A percentile compares a stretch with the other conserved stretches of the same genome.
Evolutionary conservation across 2,113 vertebrate species (phyloP).

Genomic region (Colaptes auratus): DNA sequence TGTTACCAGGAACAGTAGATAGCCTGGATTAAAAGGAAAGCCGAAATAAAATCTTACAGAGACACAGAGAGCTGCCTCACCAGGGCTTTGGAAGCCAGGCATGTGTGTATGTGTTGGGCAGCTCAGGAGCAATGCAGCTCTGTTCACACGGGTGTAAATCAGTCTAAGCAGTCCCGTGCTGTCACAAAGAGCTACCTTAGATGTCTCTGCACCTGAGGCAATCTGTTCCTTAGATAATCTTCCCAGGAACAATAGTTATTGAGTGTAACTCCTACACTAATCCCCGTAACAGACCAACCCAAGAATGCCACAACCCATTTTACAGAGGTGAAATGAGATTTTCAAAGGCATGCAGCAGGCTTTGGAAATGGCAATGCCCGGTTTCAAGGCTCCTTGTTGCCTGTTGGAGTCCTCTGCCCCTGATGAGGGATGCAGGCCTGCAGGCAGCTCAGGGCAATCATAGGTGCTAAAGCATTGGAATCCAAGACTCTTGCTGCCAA

Average conservation of each 20-base stretch:
- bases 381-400: not conserved
- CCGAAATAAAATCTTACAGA: accelerated
- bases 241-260: not conserved
- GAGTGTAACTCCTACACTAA: not conserved
- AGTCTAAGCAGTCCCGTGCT: not conserved
- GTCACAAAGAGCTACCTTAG: not conserved
- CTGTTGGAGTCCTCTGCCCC: not conserved
- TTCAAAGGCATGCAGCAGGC: not conserved
- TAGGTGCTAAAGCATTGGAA: not conserved
- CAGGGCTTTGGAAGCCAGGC: not conserved
- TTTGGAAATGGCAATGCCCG: not conserved
- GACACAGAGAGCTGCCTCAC: accelerated
- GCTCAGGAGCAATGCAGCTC: not conserved
- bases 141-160: not conserved
- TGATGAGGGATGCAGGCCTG: accelerated
- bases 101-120: not conserved
- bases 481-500: not conserved
- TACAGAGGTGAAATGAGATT: not conserved
- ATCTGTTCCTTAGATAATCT: not conserved
- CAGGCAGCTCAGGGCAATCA: accelerated
- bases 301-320: not conserved
- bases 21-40: not conserved
- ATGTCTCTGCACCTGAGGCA: not conserved
- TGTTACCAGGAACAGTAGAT: not conserved
- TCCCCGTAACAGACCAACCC: not conserved